Percentiles rank a stretch among this genome's conserved stretches.
phyloP scores from a whole-genome alignment of 2,113 vertebrate species.

The Nanorana parkeri region DNA sequence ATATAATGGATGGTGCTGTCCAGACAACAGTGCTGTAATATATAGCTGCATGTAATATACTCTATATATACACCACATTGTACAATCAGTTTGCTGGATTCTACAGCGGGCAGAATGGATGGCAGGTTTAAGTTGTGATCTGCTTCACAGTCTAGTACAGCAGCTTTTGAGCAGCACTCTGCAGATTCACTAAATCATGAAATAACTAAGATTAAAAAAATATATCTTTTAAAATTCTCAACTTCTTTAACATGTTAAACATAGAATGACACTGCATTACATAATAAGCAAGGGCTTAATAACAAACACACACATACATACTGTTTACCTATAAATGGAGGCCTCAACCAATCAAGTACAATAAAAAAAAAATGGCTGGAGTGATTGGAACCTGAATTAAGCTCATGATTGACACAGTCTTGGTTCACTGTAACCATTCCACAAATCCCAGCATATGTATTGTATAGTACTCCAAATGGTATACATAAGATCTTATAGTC shows the following conservation, averaged over 20 bases:
- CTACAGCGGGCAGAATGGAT: constrained; percentile 59
- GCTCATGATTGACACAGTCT: too few species aligned
- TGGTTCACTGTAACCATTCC: too few species aligned
- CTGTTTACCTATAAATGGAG: neutral
- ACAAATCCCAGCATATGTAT: too few species aligned
- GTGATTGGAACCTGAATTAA: neutral
- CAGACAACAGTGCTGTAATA: constrained; percentile 63
- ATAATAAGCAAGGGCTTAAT: constrained; percentile 1
- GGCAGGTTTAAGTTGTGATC: constrained; percentile 61
- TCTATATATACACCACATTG: constrained; percentile 18
- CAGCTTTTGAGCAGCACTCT: constrained; percentile 15
- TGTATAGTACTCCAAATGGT: too few species aligned
- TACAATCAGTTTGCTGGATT: constrained; percentile 68
- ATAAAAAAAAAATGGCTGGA: neutral
- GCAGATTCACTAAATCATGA: constrained; percentile 10
- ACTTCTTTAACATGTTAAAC: constrained; percentile 3
- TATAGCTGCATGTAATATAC: too few species aligned
- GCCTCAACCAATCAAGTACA: neutral
- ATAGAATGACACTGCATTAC: neutral
- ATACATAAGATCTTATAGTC: too few species aligned
- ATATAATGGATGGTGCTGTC: constrained; percentile 64
- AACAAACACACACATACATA: neutral
- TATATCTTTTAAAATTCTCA: constrained; percentile 43
- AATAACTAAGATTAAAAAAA: constrained; percentile 28
- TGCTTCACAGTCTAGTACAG: constrained; percentile 47